Percentiles rank a stretch among this genome's conserved stretches.
Evolutionary conservation across 2,113 vertebrate species (phyloP).

Genomic region (Caranx ignobilis): DNA sequence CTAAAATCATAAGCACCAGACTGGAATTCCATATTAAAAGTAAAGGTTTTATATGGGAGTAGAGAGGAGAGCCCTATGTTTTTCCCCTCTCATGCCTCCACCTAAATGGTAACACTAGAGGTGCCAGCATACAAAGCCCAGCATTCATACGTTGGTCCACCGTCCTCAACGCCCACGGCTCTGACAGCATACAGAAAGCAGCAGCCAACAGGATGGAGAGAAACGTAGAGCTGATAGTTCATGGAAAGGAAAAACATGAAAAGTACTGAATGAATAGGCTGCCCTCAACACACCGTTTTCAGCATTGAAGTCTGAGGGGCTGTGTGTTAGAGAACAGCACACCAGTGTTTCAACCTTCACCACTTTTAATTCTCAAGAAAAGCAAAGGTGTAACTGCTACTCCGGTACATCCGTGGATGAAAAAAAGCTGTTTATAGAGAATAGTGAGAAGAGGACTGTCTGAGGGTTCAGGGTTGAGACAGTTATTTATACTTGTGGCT

Average conservation of each 20-base stretch:
- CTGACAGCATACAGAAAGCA: slow-evolving; percentile 57
- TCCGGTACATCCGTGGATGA: not conserved
- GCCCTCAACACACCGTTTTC: slow-evolving; percentile 32
- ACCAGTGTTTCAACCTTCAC: slow-evolving; percentile 27
- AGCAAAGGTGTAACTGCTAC: slow-evolving; percentile 40
- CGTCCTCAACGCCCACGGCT: slow-evolving; percentile 63
- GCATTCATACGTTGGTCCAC: slow-evolving; percentile 76
- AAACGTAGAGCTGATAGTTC: slow-evolving; percentile 55
- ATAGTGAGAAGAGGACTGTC: slow-evolving; percentile 1
- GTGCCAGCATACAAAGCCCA: slow-evolving; percentile 74
- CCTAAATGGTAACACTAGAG: slow-evolving; percentile 56
- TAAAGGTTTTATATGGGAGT: slow-evolving; percentile 15
- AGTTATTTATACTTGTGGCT: slow-evolving; percentile 5
- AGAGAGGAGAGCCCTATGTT: slow-evolving; percentile 32
- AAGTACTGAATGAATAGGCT: slow-evolving; percentile 61
- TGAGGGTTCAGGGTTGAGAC: not conserved
- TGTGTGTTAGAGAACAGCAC: slow-evolving; percentile 61
- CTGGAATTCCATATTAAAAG: slow-evolving; percentile 49
- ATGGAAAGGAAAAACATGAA: slow-evolving; percentile 68
- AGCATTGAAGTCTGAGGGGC: slow-evolving; percentile 43
- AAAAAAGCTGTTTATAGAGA: slow-evolving; percentile 28
- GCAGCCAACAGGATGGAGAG: slow-evolving; percentile 64
- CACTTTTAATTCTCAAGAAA: slow-evolving; percentile 46
- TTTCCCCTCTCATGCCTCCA: slow-evolving; percentile 41
- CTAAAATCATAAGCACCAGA: slow-evolving; percentile 24